These are phyloP conservation scores for Muscicapa adusta DNA, from an alignment of 2,113 vertebrate genomes.

Conservation along the genomic window DNA sequence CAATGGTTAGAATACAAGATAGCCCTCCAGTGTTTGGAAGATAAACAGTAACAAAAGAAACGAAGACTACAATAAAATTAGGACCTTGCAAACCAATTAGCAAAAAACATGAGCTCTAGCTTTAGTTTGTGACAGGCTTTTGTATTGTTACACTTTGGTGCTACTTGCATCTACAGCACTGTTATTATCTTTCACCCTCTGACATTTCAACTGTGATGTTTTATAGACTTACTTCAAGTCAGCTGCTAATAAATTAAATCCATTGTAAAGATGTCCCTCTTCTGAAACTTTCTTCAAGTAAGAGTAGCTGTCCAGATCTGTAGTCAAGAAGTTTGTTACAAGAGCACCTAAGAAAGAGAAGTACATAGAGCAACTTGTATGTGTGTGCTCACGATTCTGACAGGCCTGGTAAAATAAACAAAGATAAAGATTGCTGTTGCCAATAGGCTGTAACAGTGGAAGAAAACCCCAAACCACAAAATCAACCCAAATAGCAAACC, in stretches of 20 bases:
- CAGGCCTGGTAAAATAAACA: neutral
- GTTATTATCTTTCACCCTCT: neutral
- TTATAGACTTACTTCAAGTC: conserved; percentile 87
- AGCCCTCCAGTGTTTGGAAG: neutral
- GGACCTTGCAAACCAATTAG: neutral
- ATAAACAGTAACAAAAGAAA: neutral
- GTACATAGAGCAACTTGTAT: neutral
- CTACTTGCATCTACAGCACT: neutral
- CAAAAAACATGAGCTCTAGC: neutral
- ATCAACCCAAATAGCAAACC: neutral
- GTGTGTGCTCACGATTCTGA: neutral
- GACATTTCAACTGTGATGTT: neutral
- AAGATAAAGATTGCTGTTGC: neutral
- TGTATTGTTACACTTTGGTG: neutral
- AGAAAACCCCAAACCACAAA: neutral
- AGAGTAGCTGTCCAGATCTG: conserved; percentile 86
- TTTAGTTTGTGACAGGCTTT: neutral
- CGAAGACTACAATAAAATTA: neutral
- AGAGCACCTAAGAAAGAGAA: conserved; percentile 79
- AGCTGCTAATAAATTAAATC: conserved; percentile 94
- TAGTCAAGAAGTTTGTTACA: conserved; percentile 87
- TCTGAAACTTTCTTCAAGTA: conserved; percentile 91
- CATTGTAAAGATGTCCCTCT: conserved; percentile 92
- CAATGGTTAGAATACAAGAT: neutral
- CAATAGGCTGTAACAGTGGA: neutral